Conservation (phyloP, 2,888 invertebrate genomes). For the Pterostichus niger region DNA sequence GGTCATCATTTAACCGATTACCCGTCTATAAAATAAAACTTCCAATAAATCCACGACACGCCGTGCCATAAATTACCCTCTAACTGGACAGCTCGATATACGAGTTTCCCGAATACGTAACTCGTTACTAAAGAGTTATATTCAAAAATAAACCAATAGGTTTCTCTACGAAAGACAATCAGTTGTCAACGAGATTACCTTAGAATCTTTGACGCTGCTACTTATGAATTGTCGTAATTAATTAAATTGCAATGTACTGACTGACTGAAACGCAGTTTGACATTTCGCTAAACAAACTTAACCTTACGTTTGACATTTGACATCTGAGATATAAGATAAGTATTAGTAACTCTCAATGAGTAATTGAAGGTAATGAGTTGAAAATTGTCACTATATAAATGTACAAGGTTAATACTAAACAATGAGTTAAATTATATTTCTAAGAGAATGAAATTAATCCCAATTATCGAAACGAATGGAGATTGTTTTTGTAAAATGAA, state of each 20-base stretch:
- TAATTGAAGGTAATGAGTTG: background rate
- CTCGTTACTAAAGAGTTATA: constrained; percentile 8
- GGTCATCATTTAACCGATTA: constrained; percentile 51
- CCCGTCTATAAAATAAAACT: constrained; percentile 52
- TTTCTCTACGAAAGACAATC: background rate
- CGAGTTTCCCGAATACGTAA: background rate
- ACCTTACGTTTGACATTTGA: background rate
- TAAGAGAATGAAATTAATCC: background rate
- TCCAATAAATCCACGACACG: constrained; percentile 22
- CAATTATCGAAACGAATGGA: too few relatives aligned
- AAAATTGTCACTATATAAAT: background rate
- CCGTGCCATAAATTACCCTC: constrained; percentile 25
- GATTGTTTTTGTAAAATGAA: too few relatives aligned
- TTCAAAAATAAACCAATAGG: background rate
- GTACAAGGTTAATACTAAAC: background rate
- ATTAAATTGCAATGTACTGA: background rate
- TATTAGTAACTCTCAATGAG: background rate
- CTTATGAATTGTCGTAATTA: background rate
- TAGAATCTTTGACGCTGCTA: background rate
- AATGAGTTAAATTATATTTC: background rate
- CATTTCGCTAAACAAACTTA: background rate
- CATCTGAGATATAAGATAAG: background rate
- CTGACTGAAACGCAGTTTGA: background rate
- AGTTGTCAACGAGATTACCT: background rate
- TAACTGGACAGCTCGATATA: constrained; percentile 38